Conservation (phyloP, 2,797 vertebrate species). For the Poecilia velifera region DNA sequence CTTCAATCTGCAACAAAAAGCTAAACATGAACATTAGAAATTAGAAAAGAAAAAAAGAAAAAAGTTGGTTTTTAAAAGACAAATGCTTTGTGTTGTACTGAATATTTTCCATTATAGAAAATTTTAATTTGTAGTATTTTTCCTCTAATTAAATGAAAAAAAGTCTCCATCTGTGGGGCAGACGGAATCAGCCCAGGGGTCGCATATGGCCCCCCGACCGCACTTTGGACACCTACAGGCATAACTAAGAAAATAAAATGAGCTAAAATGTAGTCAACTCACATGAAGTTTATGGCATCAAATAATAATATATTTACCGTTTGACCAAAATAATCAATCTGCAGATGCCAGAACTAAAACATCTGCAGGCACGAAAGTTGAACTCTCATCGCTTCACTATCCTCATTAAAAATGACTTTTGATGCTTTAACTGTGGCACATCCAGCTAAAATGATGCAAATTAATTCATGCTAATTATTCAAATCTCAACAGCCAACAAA, state of each 20-base stretch:
- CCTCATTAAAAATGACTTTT: neutral
- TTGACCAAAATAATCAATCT: neutral
- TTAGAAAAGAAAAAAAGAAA: neutral
- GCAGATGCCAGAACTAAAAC: neutral
- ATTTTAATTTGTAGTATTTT: too few species aligned
- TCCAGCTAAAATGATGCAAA: too few species aligned
- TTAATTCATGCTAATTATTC: too few species aligned
- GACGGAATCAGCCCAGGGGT: too few species aligned
- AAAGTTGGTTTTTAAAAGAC: neutral
- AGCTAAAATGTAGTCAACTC: neutral
- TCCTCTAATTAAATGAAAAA: too few species aligned
- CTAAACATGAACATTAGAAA: neutral
- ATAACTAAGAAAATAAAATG: neutral
- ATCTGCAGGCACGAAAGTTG: neutral
- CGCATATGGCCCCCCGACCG: too few species aligned
- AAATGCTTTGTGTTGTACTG: neutral
- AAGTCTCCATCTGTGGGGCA: too few species aligned
- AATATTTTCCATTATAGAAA: too few species aligned
- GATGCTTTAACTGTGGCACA: too few species aligned
- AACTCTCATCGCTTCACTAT: neutral
- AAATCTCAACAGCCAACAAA: too few species aligned
- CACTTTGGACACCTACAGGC: neutral
- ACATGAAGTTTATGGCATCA: neutral
- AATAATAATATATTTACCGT: neutral
- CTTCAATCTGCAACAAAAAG: neutral